Conservation (phyloP, 2,888 invertebrate genomes). For the Drosophila merina region DNA sequence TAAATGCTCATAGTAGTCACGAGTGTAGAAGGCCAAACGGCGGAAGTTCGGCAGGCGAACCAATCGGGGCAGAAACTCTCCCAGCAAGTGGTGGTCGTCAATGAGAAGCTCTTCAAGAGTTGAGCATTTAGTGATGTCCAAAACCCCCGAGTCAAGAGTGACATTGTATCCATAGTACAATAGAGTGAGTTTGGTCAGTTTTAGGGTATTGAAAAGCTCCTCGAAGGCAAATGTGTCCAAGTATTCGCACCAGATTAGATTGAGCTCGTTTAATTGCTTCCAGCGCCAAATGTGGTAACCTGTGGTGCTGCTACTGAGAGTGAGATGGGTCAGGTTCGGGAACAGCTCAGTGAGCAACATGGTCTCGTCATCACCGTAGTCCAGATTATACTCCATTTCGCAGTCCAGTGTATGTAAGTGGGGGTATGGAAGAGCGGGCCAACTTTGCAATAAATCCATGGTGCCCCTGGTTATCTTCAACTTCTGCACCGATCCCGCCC, state of each 20-base stretch:
- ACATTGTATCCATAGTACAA: constrained; percentile 40
- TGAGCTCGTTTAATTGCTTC: constrained; percentile 43
- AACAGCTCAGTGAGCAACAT: constrained; percentile 50
- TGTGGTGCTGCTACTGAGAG: constrained; percentile 32
- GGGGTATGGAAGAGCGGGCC: constrained; percentile 45
- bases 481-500: constrained; percentile 40
- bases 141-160: constrained; percentile 5
- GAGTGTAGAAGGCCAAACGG: constrained; percentile 25
- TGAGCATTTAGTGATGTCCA: constrained; percentile 1
- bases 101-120: constrained; percentile 20
- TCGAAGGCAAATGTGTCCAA: constrained; percentile 13
- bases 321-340: constrained; percentile 47
- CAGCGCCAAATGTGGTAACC: constrained; percentile 44
- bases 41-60: constrained; percentile 23
- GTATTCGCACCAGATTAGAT: constrained; percentile 41
- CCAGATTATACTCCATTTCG: constrained; percentile 16
- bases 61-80: constrained; percentile 5
- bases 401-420: constrained; percentile 40
- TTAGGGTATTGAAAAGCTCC: constrained; percentile 34
- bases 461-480: constrained; percentile 18
- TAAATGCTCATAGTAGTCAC: constrained; percentile 35
- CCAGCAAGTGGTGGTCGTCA: constrained; percentile 29
- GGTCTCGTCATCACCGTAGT: constrained; percentile 34
- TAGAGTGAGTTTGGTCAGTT: constrained; percentile 53
- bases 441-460: constrained; percentile 2